Evolutionary conservation across 2,888 invertebrate genomes (phyloP), one percentile per base, ranked within the genome.

Genomic region (Isoperla grammatica): DNA sequence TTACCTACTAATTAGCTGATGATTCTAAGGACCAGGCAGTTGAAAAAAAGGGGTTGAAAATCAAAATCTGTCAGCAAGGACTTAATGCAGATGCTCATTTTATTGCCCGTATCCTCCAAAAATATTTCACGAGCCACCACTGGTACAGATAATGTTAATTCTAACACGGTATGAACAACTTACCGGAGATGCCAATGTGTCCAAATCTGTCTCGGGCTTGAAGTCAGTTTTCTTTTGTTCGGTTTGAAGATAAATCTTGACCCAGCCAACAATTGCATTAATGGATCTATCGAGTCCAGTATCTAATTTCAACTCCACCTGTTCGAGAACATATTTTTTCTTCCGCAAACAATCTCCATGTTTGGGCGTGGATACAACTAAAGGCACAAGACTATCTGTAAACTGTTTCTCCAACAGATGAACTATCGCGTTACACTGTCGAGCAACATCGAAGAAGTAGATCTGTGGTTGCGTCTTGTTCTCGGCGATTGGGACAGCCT

Each of bases 201-300:
- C 90, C 62, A 78, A 73, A 71, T 91, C 90, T 0, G 87, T 87
- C 69, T 93, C 93, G 0, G 92, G 91, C 68, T 87, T 90, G 70
- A 90, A 98, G 75, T 98, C 98, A 0, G 88, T 89, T 74, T 95
- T 96, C 75, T 90, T 94, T 76, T 99, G 98, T 72, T 98, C 96
- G 1, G 85, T 85, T 73, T 92, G 90, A 17, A 99, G 78, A 68
- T 95, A 88, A 58, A 90, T 79, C 73, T 89, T 90, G 0, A 95
- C 89, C 92, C 95, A 98, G 53, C 91, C 89, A 61, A 91, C 85
- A 20, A 96, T 85, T 0, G 95, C 90, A 64, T 87, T 86, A 57
- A 98, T 80, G 1, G 94, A 88, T 56, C 74, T 83, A 72, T 95
- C 92, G 61, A 94, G 72, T 0, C 94, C 95, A 0, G 83, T 85